Evolutionary conservation across 2,888 invertebrate species (phyloP).

Genomic region (Tetragonula carbonaria): DNA sequence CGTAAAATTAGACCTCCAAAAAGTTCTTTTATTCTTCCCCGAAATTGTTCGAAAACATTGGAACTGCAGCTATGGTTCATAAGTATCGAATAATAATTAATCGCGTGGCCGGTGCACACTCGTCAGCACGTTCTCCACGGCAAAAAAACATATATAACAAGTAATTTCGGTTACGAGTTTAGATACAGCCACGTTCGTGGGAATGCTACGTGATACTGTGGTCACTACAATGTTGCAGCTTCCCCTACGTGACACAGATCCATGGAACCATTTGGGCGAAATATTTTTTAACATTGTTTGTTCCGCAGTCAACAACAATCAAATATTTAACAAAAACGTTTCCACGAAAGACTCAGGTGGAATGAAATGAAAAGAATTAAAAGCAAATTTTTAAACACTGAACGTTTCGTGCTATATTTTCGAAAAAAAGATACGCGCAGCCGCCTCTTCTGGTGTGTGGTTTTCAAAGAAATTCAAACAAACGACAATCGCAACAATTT

Average conservation of each 20-base stretch:
- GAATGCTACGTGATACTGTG: constrained; percentile 62
- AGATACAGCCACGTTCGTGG: constrained; percentile 65
- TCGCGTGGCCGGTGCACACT: constrained; percentile 44
- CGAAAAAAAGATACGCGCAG: too few relatives aligned
- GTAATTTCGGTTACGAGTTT: constrained; percentile 67
- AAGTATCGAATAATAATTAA: constrained; percentile 55
- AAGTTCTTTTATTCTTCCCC: not conserved
- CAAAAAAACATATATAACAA: constrained; percentile 59
- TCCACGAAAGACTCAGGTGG: too few relatives aligned
- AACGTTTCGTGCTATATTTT: too few relatives aligned
- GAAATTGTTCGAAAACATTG: constrained; percentile 19
- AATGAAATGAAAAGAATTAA: too few relatives aligned
- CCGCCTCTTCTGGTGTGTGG: too few relatives aligned
- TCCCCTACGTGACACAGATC: constrained; percentile 48
- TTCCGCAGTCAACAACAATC: not conserved
- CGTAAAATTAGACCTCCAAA: not conserved
- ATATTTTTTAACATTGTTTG: constrained; percentile 25
- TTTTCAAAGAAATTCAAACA: too few relatives aligned
- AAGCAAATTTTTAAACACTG: too few relatives aligned
- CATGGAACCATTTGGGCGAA: constrained; percentile 18
- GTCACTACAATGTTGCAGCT: constrained; percentile 2
- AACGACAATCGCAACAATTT: too few relatives aligned
- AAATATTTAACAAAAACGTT: not conserved
- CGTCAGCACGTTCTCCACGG: constrained; percentile 52
- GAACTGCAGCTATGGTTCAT: constrained; percentile 18